phyloP scores from a whole-genome alignment of 1,140 invertebrate genomes.

The Oedothorax gibbosus region DNA sequence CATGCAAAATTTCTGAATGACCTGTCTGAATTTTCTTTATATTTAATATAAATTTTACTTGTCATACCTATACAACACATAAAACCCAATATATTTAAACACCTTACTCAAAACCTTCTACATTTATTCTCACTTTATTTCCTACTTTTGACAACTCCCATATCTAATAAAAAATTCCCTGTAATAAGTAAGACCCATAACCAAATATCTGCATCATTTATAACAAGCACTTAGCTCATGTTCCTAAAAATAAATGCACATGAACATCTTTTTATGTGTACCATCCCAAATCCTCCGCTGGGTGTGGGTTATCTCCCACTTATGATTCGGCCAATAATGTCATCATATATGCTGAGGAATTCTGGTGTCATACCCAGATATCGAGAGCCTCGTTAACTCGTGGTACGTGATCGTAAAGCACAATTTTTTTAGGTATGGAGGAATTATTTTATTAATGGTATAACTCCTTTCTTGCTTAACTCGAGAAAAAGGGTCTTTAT shows the following conservation, averaged over 20 bases:
- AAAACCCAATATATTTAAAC: too few species aligned
- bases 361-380: slow-evolving; percentile 20
- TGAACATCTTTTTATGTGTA: neutral
- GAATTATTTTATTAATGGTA: too few species aligned
- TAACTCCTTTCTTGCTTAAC: too few species aligned
- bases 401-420: slow-evolving; percentile 35
- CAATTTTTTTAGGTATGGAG: too few species aligned
- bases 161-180: neutral
- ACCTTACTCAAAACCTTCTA: neutral
- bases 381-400: neutral
- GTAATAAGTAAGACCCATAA: neutral
- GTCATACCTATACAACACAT: too few species aligned
- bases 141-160: neutral
- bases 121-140: neutral
- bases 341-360: slow-evolving; percentile 15
- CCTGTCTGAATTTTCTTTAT: too few species aligned
- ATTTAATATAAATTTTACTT: too few species aligned
- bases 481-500: too few species aligned
- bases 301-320: slow-evolving; percentile 26
- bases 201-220: too few species aligned
- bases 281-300: neutral
- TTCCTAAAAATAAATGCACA: neutral
- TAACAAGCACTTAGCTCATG: neutral
- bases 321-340: slow-evolving; percentile 36
- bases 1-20: too few species aligned